Percentiles rank a stretch among this genome's conserved stretches.
These are phyloP conservation scores for Baryphthengus martii DNA, from an alignment of 2,113 vertebrate genomes.

Conservation along the genomic window DNA sequence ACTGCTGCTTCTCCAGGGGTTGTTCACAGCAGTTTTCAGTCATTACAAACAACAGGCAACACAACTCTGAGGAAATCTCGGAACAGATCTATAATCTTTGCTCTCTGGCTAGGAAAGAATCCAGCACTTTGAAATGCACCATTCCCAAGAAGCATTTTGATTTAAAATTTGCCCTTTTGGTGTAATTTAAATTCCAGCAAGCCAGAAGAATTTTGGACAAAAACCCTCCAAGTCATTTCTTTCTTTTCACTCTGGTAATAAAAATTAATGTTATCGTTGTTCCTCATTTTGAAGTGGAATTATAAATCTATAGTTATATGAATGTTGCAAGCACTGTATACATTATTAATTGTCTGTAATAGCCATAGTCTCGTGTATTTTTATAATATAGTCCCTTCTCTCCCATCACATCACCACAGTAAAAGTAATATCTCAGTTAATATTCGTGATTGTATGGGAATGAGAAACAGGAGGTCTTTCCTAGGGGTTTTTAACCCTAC, in stretches of 20 bases:
- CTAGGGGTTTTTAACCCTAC: background rate
- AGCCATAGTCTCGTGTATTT: background rate
- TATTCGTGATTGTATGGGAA: background rate
- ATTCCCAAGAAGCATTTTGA: background rate
- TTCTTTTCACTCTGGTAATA: background rate
- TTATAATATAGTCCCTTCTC: background rate
- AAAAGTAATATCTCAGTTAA: background rate
- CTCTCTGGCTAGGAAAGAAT: background rate
- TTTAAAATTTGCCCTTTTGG: background rate
- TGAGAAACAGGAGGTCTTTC: background rate
- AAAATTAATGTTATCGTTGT: background rate
- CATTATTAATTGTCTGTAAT: conserved; percentile 2
- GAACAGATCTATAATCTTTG: background rate
- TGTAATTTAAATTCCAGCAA: background rate
- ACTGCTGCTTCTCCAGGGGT: background rate
- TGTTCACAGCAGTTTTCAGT: background rate
- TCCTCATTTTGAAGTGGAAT: background rate
- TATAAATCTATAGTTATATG: background rate
- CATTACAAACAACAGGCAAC: background rate
- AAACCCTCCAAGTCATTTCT: background rate
- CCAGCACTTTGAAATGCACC: background rate
- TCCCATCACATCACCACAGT: background rate
- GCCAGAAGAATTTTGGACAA: background rate
- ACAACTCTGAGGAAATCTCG: background rate
- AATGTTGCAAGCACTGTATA: background rate